Evolutionary conservation across 2,888 invertebrate genomes (phyloP).

Genomic region (Arge pagana): DNA sequence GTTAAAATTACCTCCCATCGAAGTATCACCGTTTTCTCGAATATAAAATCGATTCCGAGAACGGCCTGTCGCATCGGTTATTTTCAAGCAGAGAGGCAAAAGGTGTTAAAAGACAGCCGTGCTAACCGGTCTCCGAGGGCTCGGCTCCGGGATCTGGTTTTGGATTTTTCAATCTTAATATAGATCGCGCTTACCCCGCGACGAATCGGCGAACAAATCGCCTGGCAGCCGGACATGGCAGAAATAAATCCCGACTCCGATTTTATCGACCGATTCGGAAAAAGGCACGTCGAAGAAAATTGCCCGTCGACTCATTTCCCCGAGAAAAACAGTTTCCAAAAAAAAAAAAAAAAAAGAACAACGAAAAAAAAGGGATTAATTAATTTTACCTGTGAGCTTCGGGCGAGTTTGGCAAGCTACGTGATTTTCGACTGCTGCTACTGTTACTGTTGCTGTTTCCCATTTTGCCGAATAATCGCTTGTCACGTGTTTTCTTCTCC

Average conservation of each 20-base stretch:
- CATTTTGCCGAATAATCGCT: conserved; percentile 38
- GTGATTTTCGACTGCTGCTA: conserved; percentile 64
- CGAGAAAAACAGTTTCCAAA: not conserved
- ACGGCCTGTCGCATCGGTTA: conserved; percentile 14
- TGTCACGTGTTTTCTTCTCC: not conserved
- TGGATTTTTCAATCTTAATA: conserved; percentile 45
- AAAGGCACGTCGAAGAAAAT: conserved; percentile 2
- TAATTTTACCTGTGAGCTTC: conserved; percentile 70
- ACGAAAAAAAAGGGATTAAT: conserved; percentile 6
- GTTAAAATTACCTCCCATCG: no score
- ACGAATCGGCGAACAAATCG: not conserved
- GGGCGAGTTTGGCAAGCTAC: conserved; percentile 80
- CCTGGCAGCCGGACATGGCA: no score
- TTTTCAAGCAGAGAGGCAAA: conserved; percentile 21
- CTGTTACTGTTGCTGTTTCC: conserved; percentile 54
- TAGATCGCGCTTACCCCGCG: conserved; percentile 35
- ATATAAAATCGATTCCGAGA: conserved; percentile 14
- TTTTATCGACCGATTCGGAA: not conserved
- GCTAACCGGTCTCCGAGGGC: conserved; percentile 47
- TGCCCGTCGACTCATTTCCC: not conserved
- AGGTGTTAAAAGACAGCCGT: conserved; percentile 37
- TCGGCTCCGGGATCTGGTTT: conserved; percentile 45
- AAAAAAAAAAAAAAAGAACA: not conserved
- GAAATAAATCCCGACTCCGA: no score
- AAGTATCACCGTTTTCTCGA: no score